Evolutionary conservation across 2,888 invertebrate genomes (phyloP).

Genomic region (Rhabditophanes sp.): DNA sequence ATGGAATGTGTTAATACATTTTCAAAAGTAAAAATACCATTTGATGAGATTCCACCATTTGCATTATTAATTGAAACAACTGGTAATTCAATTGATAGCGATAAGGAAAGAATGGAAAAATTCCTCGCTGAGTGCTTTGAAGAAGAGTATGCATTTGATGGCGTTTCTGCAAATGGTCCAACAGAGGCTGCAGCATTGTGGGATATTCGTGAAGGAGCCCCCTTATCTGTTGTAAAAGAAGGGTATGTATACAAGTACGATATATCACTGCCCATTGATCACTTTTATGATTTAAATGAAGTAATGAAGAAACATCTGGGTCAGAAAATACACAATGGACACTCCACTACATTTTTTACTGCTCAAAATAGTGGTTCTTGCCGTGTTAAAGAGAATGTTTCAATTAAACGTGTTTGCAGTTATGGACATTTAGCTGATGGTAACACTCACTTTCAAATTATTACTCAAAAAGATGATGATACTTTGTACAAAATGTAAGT

Average conservation of each 20-base stretch:
- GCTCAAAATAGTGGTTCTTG: no score
- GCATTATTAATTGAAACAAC: slow-evolving; percentile 44
- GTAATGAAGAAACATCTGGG: slow-evolving; percentile 54
- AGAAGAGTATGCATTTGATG: slow-evolving; percentile 25
- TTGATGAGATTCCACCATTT: slow-evolving; percentile 19
- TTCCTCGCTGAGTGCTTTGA: slow-evolving; percentile 55
- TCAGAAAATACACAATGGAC: slow-evolving; percentile 48
- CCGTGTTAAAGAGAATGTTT: slow-evolving; percentile 55
- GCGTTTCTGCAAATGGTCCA: slow-evolving; percentile 49
- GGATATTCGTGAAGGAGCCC: slow-evolving; percentile 45
- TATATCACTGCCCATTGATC: slow-evolving; percentile 65
- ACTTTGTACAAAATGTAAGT: no score
- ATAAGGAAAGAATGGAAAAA: slow-evolving; percentile 61
- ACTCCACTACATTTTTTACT: slow-evolving; percentile 61
- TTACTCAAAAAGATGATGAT: no score
- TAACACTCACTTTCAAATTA: slow-evolving; percentile 4
- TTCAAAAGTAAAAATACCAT: slow-evolving; percentile 16
- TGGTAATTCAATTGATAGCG: slow-evolving; percentile 48
- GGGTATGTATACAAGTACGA: slow-evolving; percentile 91
- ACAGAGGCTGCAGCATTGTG: slow-evolving; percentile 45
- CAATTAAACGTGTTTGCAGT: not conserved
- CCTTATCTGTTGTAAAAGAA: slow-evolving; percentile 50
- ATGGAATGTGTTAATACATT: slow-evolving; percentile 50
- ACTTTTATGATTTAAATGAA: slow-evolving; percentile 70
- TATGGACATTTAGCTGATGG: slow-evolving; percentile 6